Percentiles rank a stretch among this genome's conserved stretches.
Conservation (phyloP, 2,113 vertebrate species). For the Eonycteris spelaea region DNA sequence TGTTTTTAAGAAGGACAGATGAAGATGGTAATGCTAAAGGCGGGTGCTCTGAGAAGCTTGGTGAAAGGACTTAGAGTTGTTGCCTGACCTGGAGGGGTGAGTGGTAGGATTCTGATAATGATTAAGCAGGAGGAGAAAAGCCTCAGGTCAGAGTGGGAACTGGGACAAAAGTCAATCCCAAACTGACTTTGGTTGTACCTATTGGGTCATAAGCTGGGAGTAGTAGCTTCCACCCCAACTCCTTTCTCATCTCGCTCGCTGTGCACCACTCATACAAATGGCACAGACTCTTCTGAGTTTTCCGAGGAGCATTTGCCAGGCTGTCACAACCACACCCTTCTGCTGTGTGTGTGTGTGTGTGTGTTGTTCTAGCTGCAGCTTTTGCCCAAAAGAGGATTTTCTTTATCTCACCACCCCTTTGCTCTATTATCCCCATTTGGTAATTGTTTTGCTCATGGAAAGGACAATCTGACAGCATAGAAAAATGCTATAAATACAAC, state of each 20-base stretch:
- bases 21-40: neutral
- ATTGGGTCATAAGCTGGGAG: neutral
- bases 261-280: neutral
- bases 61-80: neutral
- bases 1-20: neutral
- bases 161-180: neutral
- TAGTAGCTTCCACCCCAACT: neutral
- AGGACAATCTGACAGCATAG: neutral
- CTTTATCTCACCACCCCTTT: neutral
- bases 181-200: neutral
- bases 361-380: neutral
- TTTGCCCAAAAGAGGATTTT: neutral
- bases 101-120: neutral
- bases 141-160: neutral
- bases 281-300: neutral
- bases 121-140: neutral
- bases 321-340: neutral
- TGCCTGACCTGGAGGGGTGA: neutral
- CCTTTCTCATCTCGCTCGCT: neutral
- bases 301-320: neutral
- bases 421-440: neutral
- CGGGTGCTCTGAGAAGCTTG: neutral
- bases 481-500: constrained; percentile 37
- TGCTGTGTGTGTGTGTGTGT: neutral
- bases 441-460: neutral